Evolutionary conservation across 1,140 invertebrate species (phyloP).

Genomic region (Pseudomyrmex sp.): DNA sequence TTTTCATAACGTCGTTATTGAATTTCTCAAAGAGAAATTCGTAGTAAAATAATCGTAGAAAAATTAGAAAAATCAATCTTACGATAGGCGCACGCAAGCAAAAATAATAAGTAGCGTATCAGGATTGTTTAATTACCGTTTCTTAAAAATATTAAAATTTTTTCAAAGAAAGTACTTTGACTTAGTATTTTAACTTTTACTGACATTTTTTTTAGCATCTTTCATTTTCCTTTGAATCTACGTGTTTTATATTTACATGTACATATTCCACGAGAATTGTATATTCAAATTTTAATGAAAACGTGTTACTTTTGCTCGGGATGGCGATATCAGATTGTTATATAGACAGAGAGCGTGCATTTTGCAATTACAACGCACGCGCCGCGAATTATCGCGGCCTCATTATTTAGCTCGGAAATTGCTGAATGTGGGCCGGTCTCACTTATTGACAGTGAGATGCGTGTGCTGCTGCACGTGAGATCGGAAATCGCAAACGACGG

Average conservation of each 20-base stretch:
- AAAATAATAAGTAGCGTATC: no score
- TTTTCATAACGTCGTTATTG: slow-evolving; percentile 29
- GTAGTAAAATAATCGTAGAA: background rate
- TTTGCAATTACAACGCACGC: background rate
- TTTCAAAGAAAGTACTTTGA: no score
- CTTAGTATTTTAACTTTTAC: no score
- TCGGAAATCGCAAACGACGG: slow-evolving; percentile 47
- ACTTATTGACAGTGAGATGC: slow-evolving; percentile 39
- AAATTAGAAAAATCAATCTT: background rate
- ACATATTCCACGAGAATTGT: no score
- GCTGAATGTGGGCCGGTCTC: background rate
- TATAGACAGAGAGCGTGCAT: no score
- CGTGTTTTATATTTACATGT: no score
- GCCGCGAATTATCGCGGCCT: background rate
- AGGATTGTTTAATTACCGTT: no score
- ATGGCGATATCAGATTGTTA: background rate
- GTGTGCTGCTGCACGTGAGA: slow-evolving; percentile 23
- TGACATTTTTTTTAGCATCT: no score
- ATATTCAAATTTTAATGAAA: no score
- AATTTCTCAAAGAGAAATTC: background rate
- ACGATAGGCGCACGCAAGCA: no score
- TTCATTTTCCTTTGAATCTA: no score
- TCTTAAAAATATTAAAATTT: no score
- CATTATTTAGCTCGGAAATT: slow-evolving; percentile 43
- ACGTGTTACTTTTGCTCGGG: background rate